Conservation (phyloP, 2,797 vertebrate genomes). For the Pitangus sulphuratus region DNA sequence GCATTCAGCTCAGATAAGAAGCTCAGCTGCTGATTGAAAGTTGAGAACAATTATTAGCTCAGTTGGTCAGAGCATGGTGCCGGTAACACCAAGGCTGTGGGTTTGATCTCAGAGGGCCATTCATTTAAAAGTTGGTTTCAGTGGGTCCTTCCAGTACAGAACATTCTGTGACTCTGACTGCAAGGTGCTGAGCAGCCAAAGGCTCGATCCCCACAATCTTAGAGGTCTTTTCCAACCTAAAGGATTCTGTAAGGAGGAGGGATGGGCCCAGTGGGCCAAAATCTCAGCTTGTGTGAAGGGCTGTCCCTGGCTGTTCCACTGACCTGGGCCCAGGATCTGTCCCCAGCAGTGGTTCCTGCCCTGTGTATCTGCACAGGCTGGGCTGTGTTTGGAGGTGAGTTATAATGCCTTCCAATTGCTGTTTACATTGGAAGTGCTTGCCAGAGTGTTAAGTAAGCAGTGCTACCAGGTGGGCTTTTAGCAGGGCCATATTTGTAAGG, state of each 20-base stretch:
- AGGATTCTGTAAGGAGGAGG: background rate
- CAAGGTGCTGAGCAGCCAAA: background rate
- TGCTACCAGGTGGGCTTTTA: conserved; percentile 44
- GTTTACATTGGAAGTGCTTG: conserved; percentile 31
- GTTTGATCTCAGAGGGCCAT: background rate
- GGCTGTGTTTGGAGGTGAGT: background rate
- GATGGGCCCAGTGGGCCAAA: background rate
- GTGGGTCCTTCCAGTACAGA: background rate
- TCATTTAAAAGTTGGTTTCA: no score
- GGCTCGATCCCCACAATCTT: background rate
- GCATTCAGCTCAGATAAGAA: background rate
- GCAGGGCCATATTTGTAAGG: background rate
- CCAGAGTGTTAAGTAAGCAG: conserved; percentile 2
- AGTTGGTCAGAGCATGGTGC: background rate
- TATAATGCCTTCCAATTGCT: background rate
- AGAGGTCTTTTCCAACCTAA: background rate
- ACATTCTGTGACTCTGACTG: background rate
- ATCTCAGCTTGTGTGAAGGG: background rate
- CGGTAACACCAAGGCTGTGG: background rate
- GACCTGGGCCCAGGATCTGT: background rate
- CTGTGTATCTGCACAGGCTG: background rate
- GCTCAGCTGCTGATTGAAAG: background rate
- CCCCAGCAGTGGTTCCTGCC: background rate
- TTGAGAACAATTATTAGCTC: background rate
- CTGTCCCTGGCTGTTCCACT: background rate